Evolutionary conservation across 35 echinoderm and acorn worm species (phyloP), one percentile per base, ranked within the genome.

Genomic region (Heliocidaris tuberculata): DNA sequence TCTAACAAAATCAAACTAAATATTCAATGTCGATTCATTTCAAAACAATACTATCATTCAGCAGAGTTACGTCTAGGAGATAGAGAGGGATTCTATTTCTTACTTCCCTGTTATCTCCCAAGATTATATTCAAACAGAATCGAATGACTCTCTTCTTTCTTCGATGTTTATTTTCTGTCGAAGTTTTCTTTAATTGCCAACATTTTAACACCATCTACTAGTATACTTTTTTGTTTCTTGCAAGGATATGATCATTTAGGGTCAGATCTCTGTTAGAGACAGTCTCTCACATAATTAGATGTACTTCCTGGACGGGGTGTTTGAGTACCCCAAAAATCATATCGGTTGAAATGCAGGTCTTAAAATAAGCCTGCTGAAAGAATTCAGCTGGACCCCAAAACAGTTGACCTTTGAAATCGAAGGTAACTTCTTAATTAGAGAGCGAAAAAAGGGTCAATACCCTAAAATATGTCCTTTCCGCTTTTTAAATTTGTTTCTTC

Each of bases 341-440:
- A 89, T 89, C 87, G 47, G 31, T 48, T 89, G 87, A 32, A 9
- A 47, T 89, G n/a, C 87, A 89, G 87, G 19, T 86, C n/a, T 86
- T 29, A 32, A 86, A 86, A 86, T 32, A 86, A 32, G 85, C 85
- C 21, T 12, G 87, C 13, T 48, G 47, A 48, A 48, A 89, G 87
- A 47, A 15, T 89, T 48, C 31, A 89, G 31, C 87, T 89, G 87
- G 87, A 89, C 15, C 15, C 32, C 15, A 89, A 32, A 48, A 89
- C 87, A 32, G 30, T 42, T n/a, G 30, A 32, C 87, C 87, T 27
- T 89, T 21, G 47, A 47, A 89, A 47, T 89, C 87, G 31, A 89
- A 89, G 87, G 87, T 89, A 89, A 89, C 87, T 89, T 89, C 87
- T 89, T 89, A 89, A 89, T 89, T 89, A 89, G 87, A 48, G 87